Percentiles rank a stretch among this genome's conserved stretches.
Conservation (phyloP, 1,140 invertebrate species). For the Lysiphlebus fabarum region DNA sequence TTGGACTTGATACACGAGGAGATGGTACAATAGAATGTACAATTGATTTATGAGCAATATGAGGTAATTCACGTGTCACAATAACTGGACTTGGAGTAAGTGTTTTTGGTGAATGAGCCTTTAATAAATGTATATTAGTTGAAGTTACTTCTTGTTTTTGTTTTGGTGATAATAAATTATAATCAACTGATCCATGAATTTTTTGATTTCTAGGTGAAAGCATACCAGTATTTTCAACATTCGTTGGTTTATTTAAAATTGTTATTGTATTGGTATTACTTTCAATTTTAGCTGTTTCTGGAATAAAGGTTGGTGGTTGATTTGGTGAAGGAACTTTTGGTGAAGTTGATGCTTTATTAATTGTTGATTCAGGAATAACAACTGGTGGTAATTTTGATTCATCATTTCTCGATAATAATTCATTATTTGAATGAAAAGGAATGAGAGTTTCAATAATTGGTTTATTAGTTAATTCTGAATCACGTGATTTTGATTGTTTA, state of each 20-base stretch:
- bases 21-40: slow-evolving; percentile 36
- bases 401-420: slow-evolving; percentile 37
- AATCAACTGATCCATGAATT: slow-evolving; percentile 31
- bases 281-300: slow-evolving; percentile 52
- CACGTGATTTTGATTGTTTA: slow-evolving; percentile 36
- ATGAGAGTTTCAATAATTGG: slow-evolving; percentile 50
- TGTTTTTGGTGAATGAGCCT: slow-evolving; percentile 42
- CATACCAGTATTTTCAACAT: slow-evolving; percentile 29
- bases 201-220: slow-evolving; percentile 39
- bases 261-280: slow-evolving; percentile 43
- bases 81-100: slow-evolving; percentile 58
- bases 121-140: slow-evolving; percentile 41
- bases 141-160: slow-evolving; percentile 39
- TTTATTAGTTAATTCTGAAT: slow-evolving; percentile 32
- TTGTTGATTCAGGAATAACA: slow-evolving; percentile 41
- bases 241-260: slow-evolving; percentile 36
- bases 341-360: slow-evolving; percentile 49
- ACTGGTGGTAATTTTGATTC: slow-evolving; percentile 49
- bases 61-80: slow-evolving; percentile 47
- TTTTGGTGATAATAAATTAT: slow-evolving; percentile 38
- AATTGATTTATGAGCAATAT: slow-evolving; percentile 40
- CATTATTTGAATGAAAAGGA: slow-evolving; percentile 38
- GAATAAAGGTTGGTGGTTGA: slow-evolving; percentile 51
- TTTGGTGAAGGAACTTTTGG: slow-evolving; percentile 53
- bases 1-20: slow-evolving; percentile 28